phyloP scores from a whole-genome alignment of 1,140 invertebrate genomes.

The Ooceraea biroi region DNA sequence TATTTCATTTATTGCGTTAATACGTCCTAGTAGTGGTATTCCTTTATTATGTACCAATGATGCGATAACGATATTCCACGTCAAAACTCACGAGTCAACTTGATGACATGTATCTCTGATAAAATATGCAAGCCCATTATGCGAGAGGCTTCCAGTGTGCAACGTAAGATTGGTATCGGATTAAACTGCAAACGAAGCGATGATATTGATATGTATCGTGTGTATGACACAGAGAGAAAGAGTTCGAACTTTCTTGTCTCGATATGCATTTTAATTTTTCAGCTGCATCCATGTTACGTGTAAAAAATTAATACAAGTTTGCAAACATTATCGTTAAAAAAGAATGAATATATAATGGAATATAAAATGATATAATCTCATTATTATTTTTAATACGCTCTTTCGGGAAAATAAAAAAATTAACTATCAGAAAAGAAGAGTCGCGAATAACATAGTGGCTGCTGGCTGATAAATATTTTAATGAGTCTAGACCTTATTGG shows the following conservation, averaged over 20 bases:
- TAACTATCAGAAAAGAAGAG: neutral
- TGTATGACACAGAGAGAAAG: neutral
- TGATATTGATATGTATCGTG: constrained; percentile 16
- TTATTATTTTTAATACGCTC: neutral
- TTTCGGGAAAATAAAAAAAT: neutral
- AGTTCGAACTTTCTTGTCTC: neutral
- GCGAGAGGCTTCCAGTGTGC: neutral
- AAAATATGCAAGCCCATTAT: neutral
- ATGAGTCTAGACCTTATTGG: constrained; percentile 1
- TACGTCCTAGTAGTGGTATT: neutral
- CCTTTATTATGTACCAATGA: neutral
- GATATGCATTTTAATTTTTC: neutral
- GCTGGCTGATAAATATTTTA: constrained; percentile 35
- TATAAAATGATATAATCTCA: neutral
- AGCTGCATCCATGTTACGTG: neutral
- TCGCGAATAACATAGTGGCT: constrained; percentile 17
- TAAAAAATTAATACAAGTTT: neutral
- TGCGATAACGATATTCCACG: neutral
- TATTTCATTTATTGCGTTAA: neutral
- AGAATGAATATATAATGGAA: neutral
- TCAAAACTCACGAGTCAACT: neutral
- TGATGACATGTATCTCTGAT: neutral
- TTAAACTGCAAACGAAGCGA: constrained; percentile 31
- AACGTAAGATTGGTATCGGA: constrained; percentile 64
- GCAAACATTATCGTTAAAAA: neutral